Conservation (phyloP, 1,140 invertebrate species). For the Proctacanthus coquilletti region DNA sequence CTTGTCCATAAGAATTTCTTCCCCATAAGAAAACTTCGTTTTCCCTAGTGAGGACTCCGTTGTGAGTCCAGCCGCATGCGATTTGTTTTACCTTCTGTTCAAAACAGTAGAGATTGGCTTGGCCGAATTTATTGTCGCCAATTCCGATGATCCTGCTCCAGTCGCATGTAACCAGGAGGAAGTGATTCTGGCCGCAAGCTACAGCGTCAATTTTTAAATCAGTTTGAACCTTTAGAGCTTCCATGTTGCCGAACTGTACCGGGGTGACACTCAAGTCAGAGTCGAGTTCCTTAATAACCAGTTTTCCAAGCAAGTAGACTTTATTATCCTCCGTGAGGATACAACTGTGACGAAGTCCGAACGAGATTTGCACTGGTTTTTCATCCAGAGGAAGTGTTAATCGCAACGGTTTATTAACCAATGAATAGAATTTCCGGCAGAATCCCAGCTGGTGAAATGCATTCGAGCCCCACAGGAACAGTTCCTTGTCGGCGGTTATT, state of each 20-base stretch:
- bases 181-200: constrained; percentile 57
- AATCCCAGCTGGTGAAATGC: constrained; percentile 53
- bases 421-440: constrained; percentile 32
- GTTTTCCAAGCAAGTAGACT: constrained; percentile 21
- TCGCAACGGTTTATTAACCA: constrained; percentile 29
- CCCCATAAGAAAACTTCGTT: constrained; percentile 56
- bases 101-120: constrained; percentile 29
- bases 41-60: constrained; percentile 39
- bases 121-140: constrained; percentile 62
- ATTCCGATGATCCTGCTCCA: constrained; percentile 37
- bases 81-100: constrained; percentile 32
- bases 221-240: neutral
- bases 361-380: constrained; percentile 29
- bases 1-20: constrained; percentile 63
- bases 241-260: neutral
- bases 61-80: constrained; percentile 59
- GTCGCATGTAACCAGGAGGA: constrained; percentile 34
- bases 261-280: neutral
- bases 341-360: constrained; percentile 51
- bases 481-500: constrained; percentile 41
- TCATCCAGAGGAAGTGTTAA: constrained; percentile 21
- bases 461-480: constrained; percentile 65
- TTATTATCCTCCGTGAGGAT: constrained; percentile 42
- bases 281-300: constrained; percentile 16
- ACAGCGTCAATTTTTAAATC: constrained; percentile 13